Evolutionary conservation across 2,113 vertebrate genomes (phyloP).

Genomic region (Columbina picui): DNA sequence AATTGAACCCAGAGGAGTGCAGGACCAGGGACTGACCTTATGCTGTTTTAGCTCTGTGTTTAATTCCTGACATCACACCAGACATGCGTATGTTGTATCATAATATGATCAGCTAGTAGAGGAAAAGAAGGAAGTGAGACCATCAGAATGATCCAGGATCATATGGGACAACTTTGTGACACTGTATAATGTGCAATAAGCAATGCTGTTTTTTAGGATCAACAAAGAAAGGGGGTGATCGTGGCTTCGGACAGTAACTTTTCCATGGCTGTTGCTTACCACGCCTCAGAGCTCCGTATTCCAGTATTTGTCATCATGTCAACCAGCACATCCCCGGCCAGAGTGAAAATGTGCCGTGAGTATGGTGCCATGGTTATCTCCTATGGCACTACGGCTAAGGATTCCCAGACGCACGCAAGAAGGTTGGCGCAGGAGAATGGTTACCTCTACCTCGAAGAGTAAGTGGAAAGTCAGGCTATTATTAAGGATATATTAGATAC

Average conservation of each 20-base stretch:
- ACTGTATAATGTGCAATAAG: neutral
- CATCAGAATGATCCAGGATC: neutral
- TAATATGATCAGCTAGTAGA: neutral
- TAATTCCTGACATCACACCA: neutral
- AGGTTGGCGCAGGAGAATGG: conserved; percentile 84
- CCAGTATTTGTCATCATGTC: conserved; percentile 88
- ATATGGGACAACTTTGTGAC: neutral
- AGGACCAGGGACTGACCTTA: neutral
- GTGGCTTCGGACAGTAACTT: conserved; percentile 88
- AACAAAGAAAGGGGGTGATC: conserved; percentile 90
- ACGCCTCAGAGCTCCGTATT: conserved; percentile 81
- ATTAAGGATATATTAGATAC: neutral
- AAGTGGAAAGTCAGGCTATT: conserved; percentile 49
- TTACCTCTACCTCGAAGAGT: conserved; percentile 91
- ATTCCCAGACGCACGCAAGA: conserved; percentile 83
- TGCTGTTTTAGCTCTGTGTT: neutral
- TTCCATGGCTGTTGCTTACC: conserved; percentile 87
- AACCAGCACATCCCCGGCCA: conserved; percentile 71
- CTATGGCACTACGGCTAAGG: conserved; percentile 78
- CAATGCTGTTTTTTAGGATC: conserved; percentile 74
- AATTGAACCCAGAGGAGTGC: neutral
- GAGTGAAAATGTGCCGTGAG: conserved; percentile 85
- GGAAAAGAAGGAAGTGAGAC: neutral
- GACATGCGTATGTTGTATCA: neutral
- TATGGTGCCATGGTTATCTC: conserved; percentile 89